Evolutionary conservation across 2,113 vertebrate species (phyloP).

Genomic region (Syngnathus typhle): DNA sequence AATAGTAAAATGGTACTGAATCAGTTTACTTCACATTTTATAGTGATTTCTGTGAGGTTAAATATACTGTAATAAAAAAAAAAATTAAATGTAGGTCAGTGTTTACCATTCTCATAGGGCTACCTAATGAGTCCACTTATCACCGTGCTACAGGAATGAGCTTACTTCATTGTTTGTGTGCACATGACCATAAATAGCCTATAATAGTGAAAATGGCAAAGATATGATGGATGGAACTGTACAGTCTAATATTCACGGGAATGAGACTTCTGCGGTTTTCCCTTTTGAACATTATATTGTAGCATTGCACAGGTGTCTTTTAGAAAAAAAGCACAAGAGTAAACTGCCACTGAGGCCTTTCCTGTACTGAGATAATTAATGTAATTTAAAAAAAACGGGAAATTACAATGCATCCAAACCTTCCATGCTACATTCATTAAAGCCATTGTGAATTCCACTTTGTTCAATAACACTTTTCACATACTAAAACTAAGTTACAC

Average conservation of each 20-base stretch:
- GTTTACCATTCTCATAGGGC: not conserved
- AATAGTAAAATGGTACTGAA: slow-evolving; percentile 38
- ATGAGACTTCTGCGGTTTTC: not conserved
- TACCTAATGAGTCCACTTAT: not conserved
- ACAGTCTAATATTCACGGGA: not conserved
- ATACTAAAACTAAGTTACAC: slow-evolving; percentile 1
- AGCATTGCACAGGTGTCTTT: not conserved
- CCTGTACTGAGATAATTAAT: not conserved
- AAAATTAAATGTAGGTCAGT: not conserved
- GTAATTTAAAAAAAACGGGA: not conserved
- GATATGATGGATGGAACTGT: too few species aligned
- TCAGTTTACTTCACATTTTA: slow-evolving; percentile 54
- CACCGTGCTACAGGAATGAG: slow-evolving; percentile 3
- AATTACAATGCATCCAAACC: slow-evolving; percentile 2
- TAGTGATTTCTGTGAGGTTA: slow-evolving; percentile 12
- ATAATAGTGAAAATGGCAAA: not conserved
- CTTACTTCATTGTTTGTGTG: slow-evolving; percentile 7
- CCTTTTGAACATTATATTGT: not conserved
- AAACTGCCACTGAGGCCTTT: not conserved
- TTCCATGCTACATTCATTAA: slow-evolving; percentile 9
- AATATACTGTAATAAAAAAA: not conserved
- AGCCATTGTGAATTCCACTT: slow-evolving; percentile 39
- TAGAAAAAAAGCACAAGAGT: not conserved
- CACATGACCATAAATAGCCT: slow-evolving; percentile 5
- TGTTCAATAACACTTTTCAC: slow-evolving; percentile 35